Percentiles rank a stretch among this genome's conserved stretches.
These are phyloP conservation scores for Ceuthmochares aereus DNA, from an alignment of 2,113 vertebrate species.

Conservation along the genomic window DNA sequence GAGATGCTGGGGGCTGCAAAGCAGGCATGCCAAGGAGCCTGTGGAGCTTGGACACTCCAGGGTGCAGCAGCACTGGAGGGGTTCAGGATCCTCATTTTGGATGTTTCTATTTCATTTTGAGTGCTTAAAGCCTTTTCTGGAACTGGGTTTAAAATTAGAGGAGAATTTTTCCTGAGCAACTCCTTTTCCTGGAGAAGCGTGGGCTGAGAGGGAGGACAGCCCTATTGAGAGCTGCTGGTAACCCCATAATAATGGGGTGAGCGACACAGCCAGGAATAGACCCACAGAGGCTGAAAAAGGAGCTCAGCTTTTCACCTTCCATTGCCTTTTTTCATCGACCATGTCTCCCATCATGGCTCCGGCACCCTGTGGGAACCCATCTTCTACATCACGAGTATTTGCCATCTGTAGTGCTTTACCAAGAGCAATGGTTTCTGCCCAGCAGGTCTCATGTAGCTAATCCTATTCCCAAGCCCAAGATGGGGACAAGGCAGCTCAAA, in stretches of 20 bases:
- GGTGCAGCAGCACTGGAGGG: not conserved
- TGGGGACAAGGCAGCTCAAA: not conserved
- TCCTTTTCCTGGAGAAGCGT: slow-evolving; percentile 7
- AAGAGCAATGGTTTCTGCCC: not conserved
- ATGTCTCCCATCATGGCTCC: not conserved
- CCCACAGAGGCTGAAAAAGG: slow-evolving; percentile 21
- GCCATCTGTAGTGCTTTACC: not conserved
- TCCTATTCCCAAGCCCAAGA: not conserved
- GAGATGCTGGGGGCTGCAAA: not conserved
- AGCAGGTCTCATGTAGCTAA: not conserved
- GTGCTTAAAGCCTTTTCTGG: slow-evolving; percentile 10
- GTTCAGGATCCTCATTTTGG: not conserved
- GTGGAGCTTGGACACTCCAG: not conserved
- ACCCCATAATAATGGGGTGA: slow-evolving; percentile 61
- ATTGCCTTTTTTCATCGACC: not conserved
- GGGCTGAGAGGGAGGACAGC: slow-evolving; percentile 65
- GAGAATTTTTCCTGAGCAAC: slow-evolving; percentile 30
- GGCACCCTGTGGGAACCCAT: not conserved
- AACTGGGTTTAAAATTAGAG: slow-evolving; percentile 51
- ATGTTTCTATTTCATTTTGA: not conserved
- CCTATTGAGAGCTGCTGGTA: slow-evolving; percentile 61
- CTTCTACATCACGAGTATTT: not conserved
- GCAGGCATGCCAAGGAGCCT: not conserved
- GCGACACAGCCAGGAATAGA: slow-evolving; percentile 46
- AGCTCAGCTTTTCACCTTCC: slow-evolving; percentile 23